Conservation (phyloP, 2,797 vertebrate genomes). For the Discoglossus pictus region DNA sequence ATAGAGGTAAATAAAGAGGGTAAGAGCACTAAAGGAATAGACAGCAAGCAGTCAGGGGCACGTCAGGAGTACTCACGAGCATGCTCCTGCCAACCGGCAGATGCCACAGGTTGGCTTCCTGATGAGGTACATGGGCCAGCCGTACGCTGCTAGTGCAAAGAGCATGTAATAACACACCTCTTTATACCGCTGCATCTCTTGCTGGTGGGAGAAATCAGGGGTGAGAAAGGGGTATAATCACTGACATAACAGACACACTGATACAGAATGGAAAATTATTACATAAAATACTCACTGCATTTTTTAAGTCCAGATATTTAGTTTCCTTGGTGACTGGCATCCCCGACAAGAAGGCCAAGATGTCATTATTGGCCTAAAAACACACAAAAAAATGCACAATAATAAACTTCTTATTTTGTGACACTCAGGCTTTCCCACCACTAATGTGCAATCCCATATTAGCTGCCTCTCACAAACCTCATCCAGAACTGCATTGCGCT, state of each 20-base stretch:
- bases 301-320: conserved; percentile 96
- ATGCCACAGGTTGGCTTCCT: conserved; percentile 93
- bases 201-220: conserved; percentile 66
- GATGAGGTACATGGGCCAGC: conserved; percentile 99
- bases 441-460: neutral
- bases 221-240: conserved; percentile 4
- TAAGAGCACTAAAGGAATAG: accelerated
- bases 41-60: too few relatives aligned
- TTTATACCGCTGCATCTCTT: conserved; percentile 96
- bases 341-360: conserved; percentile 96
- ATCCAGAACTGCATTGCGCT: conserved; percentile 89
- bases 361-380: conserved; percentile 93
- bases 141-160: conserved; percentile 95
- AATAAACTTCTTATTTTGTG: neutral
- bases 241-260: neutral
- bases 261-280: neutral
- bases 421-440: neutral
- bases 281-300: conserved; percentile 84
- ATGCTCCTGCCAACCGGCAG: conserved; percentile 91
- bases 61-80: conserved; percentile 90
- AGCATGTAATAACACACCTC: conserved; percentile 99
- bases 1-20: too few relatives aligned
- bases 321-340: conserved; percentile 97
- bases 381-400: neutral
- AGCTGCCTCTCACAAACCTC: conserved; percentile 72